A percentile compares a stretch with the other conserved stretches of the same genome.
Conservation (phyloP, 1,140 invertebrate genomes). For the Bombus sibiricus region DNA sequence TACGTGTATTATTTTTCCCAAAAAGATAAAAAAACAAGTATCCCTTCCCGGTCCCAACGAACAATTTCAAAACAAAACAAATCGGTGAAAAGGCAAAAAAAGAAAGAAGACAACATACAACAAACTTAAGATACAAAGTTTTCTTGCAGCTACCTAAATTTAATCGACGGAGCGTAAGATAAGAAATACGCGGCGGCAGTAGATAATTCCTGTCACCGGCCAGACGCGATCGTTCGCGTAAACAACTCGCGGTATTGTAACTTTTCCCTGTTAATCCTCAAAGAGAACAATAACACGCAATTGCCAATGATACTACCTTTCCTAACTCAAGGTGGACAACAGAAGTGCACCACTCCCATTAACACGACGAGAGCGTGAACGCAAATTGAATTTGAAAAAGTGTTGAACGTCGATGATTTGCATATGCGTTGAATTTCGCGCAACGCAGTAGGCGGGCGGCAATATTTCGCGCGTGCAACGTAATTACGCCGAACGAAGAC, state of each 20-base stretch:
- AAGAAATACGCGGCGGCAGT: background rate
- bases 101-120: background rate
- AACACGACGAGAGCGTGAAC: background rate
- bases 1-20: too few species aligned
- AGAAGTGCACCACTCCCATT: too few species aligned
- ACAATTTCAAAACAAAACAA: too few species aligned
- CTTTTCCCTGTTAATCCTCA: background rate
- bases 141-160: too few species aligned
- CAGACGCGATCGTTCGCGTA: background rate
- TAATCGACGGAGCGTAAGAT: background rate
- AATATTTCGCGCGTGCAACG: constrained; percentile 22
- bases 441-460: constrained; percentile 32
- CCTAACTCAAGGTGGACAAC: too few species aligned
- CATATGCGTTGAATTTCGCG: constrained; percentile 48
- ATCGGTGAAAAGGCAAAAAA: background rate
- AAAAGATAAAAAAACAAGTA: too few species aligned
- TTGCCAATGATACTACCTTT: too few species aligned
- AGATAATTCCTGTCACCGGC: background rate
- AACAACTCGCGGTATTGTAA: background rate
- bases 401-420: constrained; percentile 22
- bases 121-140: background rate
- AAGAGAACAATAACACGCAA: too few species aligned
- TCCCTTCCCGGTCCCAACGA: too few species aligned
- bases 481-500: constrained; percentile 53
- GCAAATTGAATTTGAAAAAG: constrained; percentile 10